phyloP scores from a whole-genome alignment of 2,888 invertebrate genomes.

The Ectemnius continuus region DNA sequence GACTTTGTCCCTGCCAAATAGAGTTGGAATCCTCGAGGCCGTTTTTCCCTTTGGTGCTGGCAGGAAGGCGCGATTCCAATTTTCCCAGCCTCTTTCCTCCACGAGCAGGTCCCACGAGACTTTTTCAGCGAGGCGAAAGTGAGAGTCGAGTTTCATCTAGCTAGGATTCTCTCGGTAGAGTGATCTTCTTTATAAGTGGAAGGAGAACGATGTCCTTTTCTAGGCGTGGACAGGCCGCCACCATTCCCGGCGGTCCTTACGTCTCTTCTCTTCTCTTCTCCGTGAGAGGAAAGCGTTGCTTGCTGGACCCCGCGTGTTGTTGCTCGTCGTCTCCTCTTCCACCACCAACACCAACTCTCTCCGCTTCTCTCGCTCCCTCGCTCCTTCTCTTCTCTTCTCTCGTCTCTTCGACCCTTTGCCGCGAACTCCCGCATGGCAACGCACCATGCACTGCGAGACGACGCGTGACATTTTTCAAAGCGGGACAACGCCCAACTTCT shows the following conservation, averaged over 20 bases:
- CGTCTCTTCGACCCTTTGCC: constrained; percentile 5
- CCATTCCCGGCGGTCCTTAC: neutral
- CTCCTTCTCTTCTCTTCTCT: constrained; percentile 2
- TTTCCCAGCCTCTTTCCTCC: neutral
- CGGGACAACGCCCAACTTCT: neutral
- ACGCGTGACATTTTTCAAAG: constrained; percentile 5
- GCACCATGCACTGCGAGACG: neutral
- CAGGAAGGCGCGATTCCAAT: neutral
- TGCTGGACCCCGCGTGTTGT: neutral
- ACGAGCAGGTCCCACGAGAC: neutral
- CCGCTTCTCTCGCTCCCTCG: constrained; percentile 1
- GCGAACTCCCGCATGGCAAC: constrained; percentile 9
- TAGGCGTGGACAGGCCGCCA: constrained; percentile 3
- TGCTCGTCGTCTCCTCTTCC: neutral
- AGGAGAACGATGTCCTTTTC: constrained; percentile 1
- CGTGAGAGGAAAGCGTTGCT: too few species aligned
- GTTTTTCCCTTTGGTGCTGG: neutral
- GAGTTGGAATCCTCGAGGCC: neutral
- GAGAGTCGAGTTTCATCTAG: neutral
- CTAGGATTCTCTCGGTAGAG: neutral
- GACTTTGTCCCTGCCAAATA: neutral
- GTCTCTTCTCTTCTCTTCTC: too few species aligned
- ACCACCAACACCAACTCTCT: neutral
- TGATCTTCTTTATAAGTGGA: neutral
- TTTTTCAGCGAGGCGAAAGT: constrained; percentile 1